Conservation (phyloP, 2,888 invertebrate species). For the Heliconius charithonia region DNA sequence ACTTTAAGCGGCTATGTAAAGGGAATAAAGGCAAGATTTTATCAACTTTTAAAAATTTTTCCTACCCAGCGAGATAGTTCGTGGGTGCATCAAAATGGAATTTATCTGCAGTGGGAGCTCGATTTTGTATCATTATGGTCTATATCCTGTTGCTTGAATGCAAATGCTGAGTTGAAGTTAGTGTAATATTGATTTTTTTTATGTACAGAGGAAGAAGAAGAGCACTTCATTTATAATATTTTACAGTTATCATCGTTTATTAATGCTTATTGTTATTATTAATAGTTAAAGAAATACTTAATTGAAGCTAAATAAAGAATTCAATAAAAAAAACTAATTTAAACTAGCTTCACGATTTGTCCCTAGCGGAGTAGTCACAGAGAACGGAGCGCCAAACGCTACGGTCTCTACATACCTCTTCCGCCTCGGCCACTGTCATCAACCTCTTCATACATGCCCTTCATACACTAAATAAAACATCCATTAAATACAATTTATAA, state of each 20-base stretch:
- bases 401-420: no score
- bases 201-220: neutral
- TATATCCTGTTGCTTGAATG: neutral
- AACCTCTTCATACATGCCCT: no score
- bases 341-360: no score
- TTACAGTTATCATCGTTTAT: neutral
- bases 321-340: no score
- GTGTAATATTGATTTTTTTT: neutral
- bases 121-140: conserved; percentile 2
- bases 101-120: conserved; percentile 32
- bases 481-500: conserved; percentile 1
- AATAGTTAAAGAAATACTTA: no score
- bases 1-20: conserved; percentile 48
- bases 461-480: neutral
- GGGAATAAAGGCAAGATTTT: conserved; percentile 48
- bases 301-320: no score
- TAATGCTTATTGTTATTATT: neutral
- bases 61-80: conserved; percentile 30
- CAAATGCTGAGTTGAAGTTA: neutral
- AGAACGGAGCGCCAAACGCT: no score
- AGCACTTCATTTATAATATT: neutral
- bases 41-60: conserved; percentile 47
- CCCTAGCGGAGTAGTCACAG: no score
- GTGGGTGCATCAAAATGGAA: conserved; percentile 33
- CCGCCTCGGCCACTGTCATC: no score